Base-by-base conservation (phyloP, 2,113 vertebrate species). In the Pseudorasbora parva region DNA sequence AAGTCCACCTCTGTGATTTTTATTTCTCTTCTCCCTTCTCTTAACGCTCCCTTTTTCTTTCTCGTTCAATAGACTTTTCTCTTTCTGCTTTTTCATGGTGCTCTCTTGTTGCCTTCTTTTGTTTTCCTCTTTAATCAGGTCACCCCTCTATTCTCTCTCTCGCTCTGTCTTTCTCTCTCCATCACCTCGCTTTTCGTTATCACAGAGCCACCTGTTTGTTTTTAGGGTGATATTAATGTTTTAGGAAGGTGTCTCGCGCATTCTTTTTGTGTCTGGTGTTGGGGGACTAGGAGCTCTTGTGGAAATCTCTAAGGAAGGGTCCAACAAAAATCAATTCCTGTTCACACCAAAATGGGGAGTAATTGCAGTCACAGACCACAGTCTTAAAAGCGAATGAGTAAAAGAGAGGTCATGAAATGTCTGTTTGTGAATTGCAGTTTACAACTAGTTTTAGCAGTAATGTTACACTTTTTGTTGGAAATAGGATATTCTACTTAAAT, bases 21-120 rank as follows among this genome's bases (percentile, higher is more conserved):
- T 6, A 72, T 72, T 72, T 47, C n/a, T 47, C 19, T 15, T 43
- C n/a, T 25, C 11, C 68, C n/a, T 23, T 45, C 21, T 87, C 83
- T 86, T 60, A 82, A 82, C 17, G 41, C 51, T 75, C 73, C 85
- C 86, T 88, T 81, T 33, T 41, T 74, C 86, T 79, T 59, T 78
- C 73, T 83, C 75, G 2, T 56, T 2, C 51, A 74, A 66, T 84
- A 78, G 62, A 73, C 72, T 45, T 78, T 82, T 86, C 33, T 12
- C 77, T 89, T 56, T 74, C 74, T 57, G 74, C 30, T 77, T 77
- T 33, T 57, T 59, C 51, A 77, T 33, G 12, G 17, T 57, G 30
- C 74, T 47, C 69, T 68, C 37, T 56, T 19, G 66, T 86, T 25
- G 81, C 59, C 73, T 84, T 69, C 64, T 83, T 69, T 59, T 79